A percentile compares a stretch with the other conserved stretches of the same genome.
phyloP scores from a whole-genome alignment of 2,797 vertebrate genomes.

The Acipenser transmontanus region DNA sequence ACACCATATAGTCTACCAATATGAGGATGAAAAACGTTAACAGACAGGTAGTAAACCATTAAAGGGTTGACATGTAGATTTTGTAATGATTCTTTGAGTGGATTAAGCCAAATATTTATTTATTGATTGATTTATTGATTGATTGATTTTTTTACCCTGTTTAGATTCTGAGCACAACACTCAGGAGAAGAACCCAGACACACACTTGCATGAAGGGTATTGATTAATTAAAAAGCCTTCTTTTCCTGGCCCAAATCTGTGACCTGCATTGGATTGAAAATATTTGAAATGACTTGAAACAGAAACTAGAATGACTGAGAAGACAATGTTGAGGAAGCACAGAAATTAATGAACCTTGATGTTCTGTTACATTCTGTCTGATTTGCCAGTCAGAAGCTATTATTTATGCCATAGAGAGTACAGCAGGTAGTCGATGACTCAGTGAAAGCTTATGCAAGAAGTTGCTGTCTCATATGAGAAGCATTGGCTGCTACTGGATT shows the following conservation, averaged over 20 bases:
- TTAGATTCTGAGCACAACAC: no score
- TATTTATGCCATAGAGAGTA: background rate
- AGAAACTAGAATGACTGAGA: background rate
- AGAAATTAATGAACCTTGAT: constrained; percentile 4
- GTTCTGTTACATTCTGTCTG: background rate
- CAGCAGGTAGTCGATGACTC: background rate
- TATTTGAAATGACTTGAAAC: background rate
- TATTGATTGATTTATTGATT: no score
- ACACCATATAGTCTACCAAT: no score
- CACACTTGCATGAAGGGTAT: background rate
- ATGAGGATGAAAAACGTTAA: no score
- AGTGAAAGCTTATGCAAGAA: background rate
- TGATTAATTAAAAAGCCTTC: background rate
- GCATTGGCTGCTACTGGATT: background rate
- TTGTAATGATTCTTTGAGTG: no score
- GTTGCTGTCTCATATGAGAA: background rate
- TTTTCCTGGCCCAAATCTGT: background rate
- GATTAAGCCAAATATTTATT: no score
- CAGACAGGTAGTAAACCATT: no score
- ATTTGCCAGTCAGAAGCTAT: background rate
- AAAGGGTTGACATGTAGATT: no score
- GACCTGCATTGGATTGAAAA: background rate
- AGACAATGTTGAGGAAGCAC: background rate
- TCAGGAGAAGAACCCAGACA: background rate
- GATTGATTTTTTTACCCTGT: no score